Conservation (phyloP, 2,888 invertebrate genomes). For the Harpagoxenus sublaevis region DNA sequence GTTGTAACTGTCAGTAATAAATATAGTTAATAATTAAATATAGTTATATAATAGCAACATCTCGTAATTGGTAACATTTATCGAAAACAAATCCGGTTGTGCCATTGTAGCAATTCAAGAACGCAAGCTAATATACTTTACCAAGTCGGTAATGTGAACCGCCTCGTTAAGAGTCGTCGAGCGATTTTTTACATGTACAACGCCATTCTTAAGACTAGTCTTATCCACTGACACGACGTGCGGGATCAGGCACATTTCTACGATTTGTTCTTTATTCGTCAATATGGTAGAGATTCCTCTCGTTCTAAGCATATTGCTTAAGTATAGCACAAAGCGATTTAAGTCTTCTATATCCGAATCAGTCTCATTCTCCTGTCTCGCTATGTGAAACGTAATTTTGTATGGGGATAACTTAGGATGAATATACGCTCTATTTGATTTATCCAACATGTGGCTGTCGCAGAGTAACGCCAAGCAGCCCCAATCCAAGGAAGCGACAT, state of each 20-base stretch:
- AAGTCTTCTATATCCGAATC: slow-evolving; percentile 85
- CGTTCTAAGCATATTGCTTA: slow-evolving; percentile 87
- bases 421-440: slow-evolving; percentile 87
- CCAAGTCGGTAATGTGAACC: slow-evolving; percentile 81
- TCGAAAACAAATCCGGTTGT: slow-evolving; percentile 1
- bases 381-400: slow-evolving; percentile 90
- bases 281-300: slow-evolving; percentile 81
- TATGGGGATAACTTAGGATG: slow-evolving; percentile 92
- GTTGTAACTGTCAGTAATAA: slow-evolving; percentile 79
- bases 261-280: slow-evolving; percentile 75
- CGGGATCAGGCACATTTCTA: slow-evolving; percentile 87
- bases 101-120: slow-evolving; percentile 42
- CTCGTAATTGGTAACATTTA: slow-evolving; percentile 24
- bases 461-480: slow-evolving; percentile 82
- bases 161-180: slow-evolving; percentile 86
- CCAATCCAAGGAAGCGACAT: slow-evolving; percentile 82
- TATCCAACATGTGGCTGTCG: slow-evolving; percentile 77
- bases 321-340: slow-evolving; percentile 87
- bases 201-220: slow-evolving; percentile 90
- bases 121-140: slow-evolving; percentile 75
- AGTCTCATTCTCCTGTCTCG: slow-evolving; percentile 85
- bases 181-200: slow-evolving; percentile 88
- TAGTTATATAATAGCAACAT: slow-evolving; percentile 45
- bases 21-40: slow-evolving; percentile 69
- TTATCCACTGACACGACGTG: slow-evolving; percentile 91